Conservation (phyloP, 2,888 invertebrate species). For the Pollenia labialis region DNA sequence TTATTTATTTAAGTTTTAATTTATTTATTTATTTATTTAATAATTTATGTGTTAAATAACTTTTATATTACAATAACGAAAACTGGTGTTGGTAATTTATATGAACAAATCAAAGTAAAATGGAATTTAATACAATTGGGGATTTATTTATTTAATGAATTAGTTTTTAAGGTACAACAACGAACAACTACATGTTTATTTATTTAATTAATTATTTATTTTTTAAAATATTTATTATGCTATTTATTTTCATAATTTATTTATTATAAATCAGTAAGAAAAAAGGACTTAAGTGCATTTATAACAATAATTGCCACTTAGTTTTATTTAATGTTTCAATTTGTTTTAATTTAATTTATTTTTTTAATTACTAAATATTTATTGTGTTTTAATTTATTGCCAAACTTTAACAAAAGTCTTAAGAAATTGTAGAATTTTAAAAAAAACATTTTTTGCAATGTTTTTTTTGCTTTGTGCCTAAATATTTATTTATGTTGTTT, state of each 20-base stretch:
- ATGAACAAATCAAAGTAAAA: conserved; percentile 31
- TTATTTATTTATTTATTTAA: conserved; percentile 57
- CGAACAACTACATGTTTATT: conserved; percentile 41
- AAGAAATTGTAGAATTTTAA: conserved; percentile 10
- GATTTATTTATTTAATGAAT: conserved; percentile 30
- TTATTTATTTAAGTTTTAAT: conserved; percentile 10
- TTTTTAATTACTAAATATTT: neutral
- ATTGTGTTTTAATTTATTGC: neutral
- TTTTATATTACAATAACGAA: neutral
- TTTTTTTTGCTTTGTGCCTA: conserved; percentile 58
- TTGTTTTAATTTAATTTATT: neutral
- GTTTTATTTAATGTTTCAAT: conserved; percentile 36
- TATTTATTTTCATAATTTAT: conserved; percentile 64
- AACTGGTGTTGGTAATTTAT: conserved; percentile 68
- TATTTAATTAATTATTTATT: conserved; percentile 73
- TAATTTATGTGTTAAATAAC: neutral
- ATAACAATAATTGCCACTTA: conserved; percentile 49
- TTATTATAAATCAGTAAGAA: conserved; percentile 56
- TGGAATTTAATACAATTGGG: conserved; percentile 21
- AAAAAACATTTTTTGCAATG: conserved; percentile 29
- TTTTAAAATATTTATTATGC: conserved; percentile 31
- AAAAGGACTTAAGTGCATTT: conserved; percentile 66
- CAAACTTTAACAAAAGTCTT: conserved; percentile 4
- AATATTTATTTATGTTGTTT: conserved; percentile 39
- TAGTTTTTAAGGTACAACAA: conserved; percentile 20